Percentiles rank a stretch among this genome's conserved stretches.
Conservation (phyloP, 1,140 invertebrate genomes). For the Pogonognathellus flavescens region DNA sequence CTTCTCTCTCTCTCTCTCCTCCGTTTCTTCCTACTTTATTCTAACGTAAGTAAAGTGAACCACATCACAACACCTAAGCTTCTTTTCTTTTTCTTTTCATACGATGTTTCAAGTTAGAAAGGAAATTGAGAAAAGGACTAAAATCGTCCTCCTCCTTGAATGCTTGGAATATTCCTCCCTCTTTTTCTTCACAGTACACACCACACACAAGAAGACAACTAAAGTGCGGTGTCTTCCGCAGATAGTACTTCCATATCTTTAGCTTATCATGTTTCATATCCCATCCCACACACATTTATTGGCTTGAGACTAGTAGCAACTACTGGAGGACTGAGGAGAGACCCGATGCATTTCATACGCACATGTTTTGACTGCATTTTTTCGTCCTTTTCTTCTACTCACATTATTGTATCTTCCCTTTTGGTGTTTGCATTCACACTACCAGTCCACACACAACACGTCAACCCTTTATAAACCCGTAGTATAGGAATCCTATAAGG, state of each 20-base stretch:
- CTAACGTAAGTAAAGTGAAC: constrained; percentile 32
- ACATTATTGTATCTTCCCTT: background rate
- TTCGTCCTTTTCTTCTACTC: background rate
- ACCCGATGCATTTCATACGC: constrained; percentile 35
- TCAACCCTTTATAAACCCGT: too few species aligned
- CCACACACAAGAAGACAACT: background rate
- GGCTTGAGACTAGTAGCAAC: constrained; percentile 29
- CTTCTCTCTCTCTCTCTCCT: background rate
- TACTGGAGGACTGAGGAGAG: background rate
- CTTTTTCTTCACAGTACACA: constrained; percentile 2
- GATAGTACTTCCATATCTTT: constrained; percentile 50
- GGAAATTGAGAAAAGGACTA: constrained; percentile 34
- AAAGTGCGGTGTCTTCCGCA: constrained; percentile 36
- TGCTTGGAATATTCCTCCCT: constrained; percentile 40
- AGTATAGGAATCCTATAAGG: too few species aligned
- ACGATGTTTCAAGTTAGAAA: background rate
- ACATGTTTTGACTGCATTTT: constrained; percentile 26
- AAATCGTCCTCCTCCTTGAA: constrained; percentile 45
- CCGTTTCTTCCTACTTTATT: constrained; percentile 17
- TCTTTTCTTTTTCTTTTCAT: constrained; percentile 6
- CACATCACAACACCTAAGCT: constrained; percentile 46
- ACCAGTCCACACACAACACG: too few species aligned
- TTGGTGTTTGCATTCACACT: constrained; percentile 21
- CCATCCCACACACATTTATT: constrained; percentile 49
- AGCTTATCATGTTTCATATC: constrained; percentile 45